Percentiles rank a stretch among this genome's conserved stretches.
These are phyloP conservation scores for Fulmarus glacialis DNA, from an alignment of 2,113 vertebrate species.

Conservation along the genomic window DNA sequence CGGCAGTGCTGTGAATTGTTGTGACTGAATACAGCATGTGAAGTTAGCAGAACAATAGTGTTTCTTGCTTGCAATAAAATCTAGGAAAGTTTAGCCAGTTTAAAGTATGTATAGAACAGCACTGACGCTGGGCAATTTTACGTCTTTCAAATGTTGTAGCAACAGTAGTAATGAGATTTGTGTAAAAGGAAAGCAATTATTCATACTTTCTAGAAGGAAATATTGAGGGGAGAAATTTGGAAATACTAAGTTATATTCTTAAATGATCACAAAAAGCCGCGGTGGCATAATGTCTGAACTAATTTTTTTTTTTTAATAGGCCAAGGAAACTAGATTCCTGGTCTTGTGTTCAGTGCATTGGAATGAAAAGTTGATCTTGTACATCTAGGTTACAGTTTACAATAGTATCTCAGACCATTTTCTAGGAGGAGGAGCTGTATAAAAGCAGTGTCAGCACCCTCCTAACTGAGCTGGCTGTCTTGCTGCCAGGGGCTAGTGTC, in stretches of 20 bases:
- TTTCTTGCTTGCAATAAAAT: not conserved
- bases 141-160: not conserved
- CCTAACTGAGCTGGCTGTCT: not conserved
- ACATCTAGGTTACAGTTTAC: not conserved
- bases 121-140: rapidly evolving
- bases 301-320: not conserved
- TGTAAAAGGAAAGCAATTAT: not conserved
- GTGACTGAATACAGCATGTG: not conserved
- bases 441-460: not conserved
- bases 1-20: not conserved
- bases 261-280: not conserved
- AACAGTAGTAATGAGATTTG: not conserved
- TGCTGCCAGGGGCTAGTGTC: not conserved
- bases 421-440: not conserved
- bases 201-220: not conserved
- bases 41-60: not conserved
- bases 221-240: not conserved
- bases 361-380: not conserved
- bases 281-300: not conserved
- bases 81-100: not conserved
- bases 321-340: not conserved
- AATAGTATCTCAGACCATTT: not conserved
- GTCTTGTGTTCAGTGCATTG: not conserved
- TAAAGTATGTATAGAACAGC: not conserved
- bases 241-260: not conserved